Evolutionary conservation across 2,113 vertebrate species (phyloP), one percentile per base, ranked within the genome.

Genomic region (Danionella cerebrum): DNA sequence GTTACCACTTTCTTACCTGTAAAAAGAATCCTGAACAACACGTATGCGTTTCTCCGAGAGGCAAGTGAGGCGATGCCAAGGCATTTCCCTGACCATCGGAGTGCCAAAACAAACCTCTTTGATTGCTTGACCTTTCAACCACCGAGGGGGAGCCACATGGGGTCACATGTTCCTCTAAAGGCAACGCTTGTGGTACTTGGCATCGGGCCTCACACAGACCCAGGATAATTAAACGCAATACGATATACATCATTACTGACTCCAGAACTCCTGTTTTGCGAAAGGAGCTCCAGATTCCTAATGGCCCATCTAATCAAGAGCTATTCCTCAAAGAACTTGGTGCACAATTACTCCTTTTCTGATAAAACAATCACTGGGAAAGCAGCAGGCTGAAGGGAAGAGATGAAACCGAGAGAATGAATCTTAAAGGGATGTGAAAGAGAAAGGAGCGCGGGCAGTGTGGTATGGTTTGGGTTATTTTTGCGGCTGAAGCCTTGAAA

Each of bases 381-480:
- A 74, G 64, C 69, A 55, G 44, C 25, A 60, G 27, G 59, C 25
- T 22, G 45, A 33, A n/a, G 58, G 53, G 45, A 31, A 14, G 21
- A 21, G 57, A 60, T 19, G 39, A 7, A 2, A 60, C 21, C 13
- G 41, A 22, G 19, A 31, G 13, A 58, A 39, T 25, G 55, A 59
- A n/a, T n/a, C n/a, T n/a, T n/a, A n/a, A n/a, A n/a, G 36, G 52
- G 51, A 69, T 67, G 69, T 65, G 74, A 68, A 55, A 72, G 59
- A 72, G 62, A 64, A 76, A 72, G 69, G 77, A 84, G 79, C 78
- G 82, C 80, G 84, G 79, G 79, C 82, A 82, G 80, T 84, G 86
- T 86, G 84, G 76, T 73, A 71, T 80, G 72, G 84, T 87, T 89
- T 76, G 82, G 84, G 84, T 90, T 87, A 85, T 82, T 83, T n/a